These are phyloP conservation scores for Elaphurus davidianus DNA, from an alignment of 2,113 vertebrate genomes.

Conservation along the genomic window DNA sequence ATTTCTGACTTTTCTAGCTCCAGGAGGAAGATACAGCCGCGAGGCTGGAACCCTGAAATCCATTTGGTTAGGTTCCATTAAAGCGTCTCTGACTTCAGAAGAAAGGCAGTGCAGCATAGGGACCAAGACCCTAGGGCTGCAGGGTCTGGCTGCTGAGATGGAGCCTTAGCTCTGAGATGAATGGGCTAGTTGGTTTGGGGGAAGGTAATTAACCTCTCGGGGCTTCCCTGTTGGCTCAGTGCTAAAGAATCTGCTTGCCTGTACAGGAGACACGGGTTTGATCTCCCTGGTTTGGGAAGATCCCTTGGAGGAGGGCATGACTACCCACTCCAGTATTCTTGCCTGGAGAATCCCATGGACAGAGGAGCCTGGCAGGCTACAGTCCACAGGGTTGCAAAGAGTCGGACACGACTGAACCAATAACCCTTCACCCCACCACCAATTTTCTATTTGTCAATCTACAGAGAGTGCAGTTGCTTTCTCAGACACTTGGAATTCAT, in stretches of 20 bases:
- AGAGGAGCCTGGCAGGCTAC: background rate
- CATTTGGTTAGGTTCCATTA: background rate
- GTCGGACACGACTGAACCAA: background rate
- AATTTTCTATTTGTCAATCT: background rate
- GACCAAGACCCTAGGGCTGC: fast-evolving
- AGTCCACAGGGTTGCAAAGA: background rate
- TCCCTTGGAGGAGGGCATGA: background rate
- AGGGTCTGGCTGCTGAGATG: background rate
- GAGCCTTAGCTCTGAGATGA: background rate
- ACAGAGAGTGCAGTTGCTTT: slow-evolving; percentile 23
- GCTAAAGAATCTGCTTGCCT: background rate
- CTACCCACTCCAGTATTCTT: background rate
- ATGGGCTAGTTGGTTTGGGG: background rate
- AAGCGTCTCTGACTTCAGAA: background rate
- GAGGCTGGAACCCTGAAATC: background rate
- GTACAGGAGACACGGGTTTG: background rate
- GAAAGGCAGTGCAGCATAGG: background rate
- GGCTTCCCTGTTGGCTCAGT: background rate
- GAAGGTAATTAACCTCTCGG: background rate
- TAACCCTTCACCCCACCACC: background rate
- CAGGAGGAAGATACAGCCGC: background rate
- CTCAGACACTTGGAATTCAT: slow-evolving; percentile 3
- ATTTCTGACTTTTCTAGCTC: background rate
- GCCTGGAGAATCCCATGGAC: background rate
- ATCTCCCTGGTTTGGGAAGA: background rate